Base-by-base conservation (phyloP, 2,888 invertebrate species). In the Thecophora atra region DNA sequence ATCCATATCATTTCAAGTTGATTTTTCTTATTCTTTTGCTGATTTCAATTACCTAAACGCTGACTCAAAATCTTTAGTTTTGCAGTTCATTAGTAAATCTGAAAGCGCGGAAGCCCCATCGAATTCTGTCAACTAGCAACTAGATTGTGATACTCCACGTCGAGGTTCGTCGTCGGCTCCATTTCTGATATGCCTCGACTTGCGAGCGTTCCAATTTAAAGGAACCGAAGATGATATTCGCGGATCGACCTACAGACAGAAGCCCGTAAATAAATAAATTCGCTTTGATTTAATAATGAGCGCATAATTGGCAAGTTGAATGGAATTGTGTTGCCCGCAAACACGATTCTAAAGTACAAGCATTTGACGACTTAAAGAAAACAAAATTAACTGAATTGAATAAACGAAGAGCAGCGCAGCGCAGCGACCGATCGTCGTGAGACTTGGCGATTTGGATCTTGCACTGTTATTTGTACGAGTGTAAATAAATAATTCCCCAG, bases 311-410 rank as follows among this genome's bases (percentile, higher is more conserved):
- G 86, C 86, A 86, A 83, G 82, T 84, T 86, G 86, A 86, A 86
- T 86, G 86, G 84, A 86, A 86, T 85, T 86, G 86, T 86, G 86
- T 86, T 85, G 85, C 84, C 84, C 84, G 85, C 86, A 86, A 84
- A 86, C 83, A 83, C 81, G 80, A 84, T 82, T 79, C 79, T 76
- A 78, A 79, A 77, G 76, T 74, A 76, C 73, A 75, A 70, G n/a
- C 72, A 72, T 62, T 60, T 47, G 58, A 19, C 68, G 47, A 68
- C 68, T 68, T 72, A 56, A 68, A 72, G 72, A 64, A 76, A 72
- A 72, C 72, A 56, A 74, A 82, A 81, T 82, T 80, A 80, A 63
- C 77, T 79, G 79, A 82, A 82, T 81, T 82, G 82, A 79, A 81
- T 82, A 70, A 69, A 70, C 52, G 62, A 63, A 6, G 13, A 21